A percentile compares a stretch with the other conserved stretches of the same genome.
phyloP scores from a whole-genome alignment of 2,113 vertebrate genomes.

The Lophius piscatorius region DNA sequence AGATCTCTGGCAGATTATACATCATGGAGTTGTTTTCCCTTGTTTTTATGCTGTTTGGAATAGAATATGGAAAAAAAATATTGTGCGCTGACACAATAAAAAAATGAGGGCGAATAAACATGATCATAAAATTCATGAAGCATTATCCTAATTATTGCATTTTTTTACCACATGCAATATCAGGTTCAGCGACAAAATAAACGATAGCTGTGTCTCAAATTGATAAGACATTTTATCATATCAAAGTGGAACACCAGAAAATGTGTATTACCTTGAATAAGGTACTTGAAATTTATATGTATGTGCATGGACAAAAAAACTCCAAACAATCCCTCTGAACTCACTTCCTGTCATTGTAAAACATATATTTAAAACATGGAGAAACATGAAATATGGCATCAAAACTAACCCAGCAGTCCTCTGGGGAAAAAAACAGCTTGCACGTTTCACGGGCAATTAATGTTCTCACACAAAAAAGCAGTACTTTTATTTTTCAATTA shows the following conservation, averaged over 20 bases:
- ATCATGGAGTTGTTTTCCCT: conserved; percentile 7
- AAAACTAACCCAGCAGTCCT: not conserved
- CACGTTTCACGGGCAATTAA: conserved; percentile 48
- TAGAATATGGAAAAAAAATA: too few relatives aligned
- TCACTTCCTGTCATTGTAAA: not conserved
- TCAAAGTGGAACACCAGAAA: too few relatives aligned
- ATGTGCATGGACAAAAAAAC: not conserved
- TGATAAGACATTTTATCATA: too few relatives aligned
- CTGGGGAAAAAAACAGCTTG: not conserved
- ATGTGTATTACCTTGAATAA: too few relatives aligned
- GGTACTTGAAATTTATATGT: too few relatives aligned
- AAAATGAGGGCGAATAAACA: too few relatives aligned
- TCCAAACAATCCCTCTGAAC: not conserved
- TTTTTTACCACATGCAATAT: too few relatives aligned
- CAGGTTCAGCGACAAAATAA: too few relatives aligned
- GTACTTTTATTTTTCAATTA: conserved; percentile 67
- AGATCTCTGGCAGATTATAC: conserved; percentile 36
- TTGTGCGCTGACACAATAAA: too few relatives aligned
- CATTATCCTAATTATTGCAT: too few relatives aligned
- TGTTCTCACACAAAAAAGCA: conserved; percentile 26
- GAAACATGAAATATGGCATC: conserved; percentile 14
- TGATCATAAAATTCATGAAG: too few relatives aligned
- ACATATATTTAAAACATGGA: not conserved
- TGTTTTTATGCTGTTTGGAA: conserved; percentile 22
- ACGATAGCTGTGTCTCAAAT: too few relatives aligned